Base-by-base conservation (phyloP, 2,797 vertebrate species). In the Notamacropus eugenii region DNA sequence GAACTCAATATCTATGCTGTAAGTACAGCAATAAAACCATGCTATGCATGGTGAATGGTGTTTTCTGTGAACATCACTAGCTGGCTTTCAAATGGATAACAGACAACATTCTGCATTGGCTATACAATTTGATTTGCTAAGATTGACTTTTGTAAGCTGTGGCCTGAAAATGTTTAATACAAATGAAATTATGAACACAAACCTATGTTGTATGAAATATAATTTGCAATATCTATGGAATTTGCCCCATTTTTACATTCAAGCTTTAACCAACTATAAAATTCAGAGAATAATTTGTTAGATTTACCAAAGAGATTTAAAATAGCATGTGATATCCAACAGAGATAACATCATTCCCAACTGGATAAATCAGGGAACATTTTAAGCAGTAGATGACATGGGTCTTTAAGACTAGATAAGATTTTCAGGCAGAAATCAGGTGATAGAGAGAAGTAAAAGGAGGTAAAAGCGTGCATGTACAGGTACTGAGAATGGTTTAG, bases 21-120 rank as follows among this genome's bases (percentile, higher is more conserved):
- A 97, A 98, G 12, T 55, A 92, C 0, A 91, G 58, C 54, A 94
- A 62, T 92, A 67, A 98, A 97, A 74, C 4, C 28, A 5, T 54
- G n/a, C 54, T 96, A 58, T 95, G 55, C 31, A 92, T 57, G 58
- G 67, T 28, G 95, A 96, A 97, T 95, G 10, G 0, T 91, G 58
- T 67, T n/a, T 55, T 94, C n/a, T 90, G 8, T 94, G 14, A 93
- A 97, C 96, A 54, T 96, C 91, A 40, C 62, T 74, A 95, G 14
- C 22, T n/a, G 54, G 29, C 62, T 95, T 91, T 58, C 19, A 93
- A 57, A 92, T 96, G 90, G 12, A 94, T n/a, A 55, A 97, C 55
- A 92, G 0, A 24, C 0, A 3, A 31, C 87, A 92, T 95, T 96
- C 56, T 90, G 6, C 0, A 9, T 46, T 94, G 90, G 40, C 4